phyloP scores from a whole-genome alignment of 2,113 vertebrate species.

The Nesogale talazaci region DNA sequence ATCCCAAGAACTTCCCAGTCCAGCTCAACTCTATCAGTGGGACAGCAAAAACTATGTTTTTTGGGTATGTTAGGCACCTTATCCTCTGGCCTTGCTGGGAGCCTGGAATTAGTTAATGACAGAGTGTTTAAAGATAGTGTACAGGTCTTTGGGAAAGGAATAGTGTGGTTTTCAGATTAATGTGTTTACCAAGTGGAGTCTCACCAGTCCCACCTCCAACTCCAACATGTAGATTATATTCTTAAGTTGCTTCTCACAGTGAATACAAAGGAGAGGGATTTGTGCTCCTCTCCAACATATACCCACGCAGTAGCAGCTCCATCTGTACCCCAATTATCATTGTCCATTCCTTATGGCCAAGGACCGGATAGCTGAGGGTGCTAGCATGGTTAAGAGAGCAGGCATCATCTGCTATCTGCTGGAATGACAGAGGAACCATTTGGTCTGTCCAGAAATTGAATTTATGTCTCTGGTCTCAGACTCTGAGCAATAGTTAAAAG shows the following conservation, averaged over 20 bases:
- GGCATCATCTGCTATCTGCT: background rate
- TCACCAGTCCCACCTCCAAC: background rate
- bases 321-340: background rate
- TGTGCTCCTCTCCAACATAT: background rate
- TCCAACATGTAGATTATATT: background rate
- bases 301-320: background rate
- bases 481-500: background rate
- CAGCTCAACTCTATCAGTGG: accelerated
- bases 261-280: no score
- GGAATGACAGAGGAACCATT: background rate
- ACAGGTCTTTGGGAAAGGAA: background rate
- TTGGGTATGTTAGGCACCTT: background rate
- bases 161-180: background rate
- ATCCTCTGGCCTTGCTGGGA: background rate
- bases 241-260: background rate
- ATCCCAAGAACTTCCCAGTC: background rate
- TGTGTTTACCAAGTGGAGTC: background rate
- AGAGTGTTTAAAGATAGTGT: background rate
- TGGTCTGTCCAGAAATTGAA: background rate
- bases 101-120: background rate
- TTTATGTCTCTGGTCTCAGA: background rate
- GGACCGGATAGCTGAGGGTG: background rate
- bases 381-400: background rate
- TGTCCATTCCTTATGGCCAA: background rate
- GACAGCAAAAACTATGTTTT: no score